Percentiles rank a stretch among this genome's conserved stretches.
Evolutionary conservation across 2,797 vertebrate genomes (phyloP).

Genomic region (Meda fulgida): DNA sequence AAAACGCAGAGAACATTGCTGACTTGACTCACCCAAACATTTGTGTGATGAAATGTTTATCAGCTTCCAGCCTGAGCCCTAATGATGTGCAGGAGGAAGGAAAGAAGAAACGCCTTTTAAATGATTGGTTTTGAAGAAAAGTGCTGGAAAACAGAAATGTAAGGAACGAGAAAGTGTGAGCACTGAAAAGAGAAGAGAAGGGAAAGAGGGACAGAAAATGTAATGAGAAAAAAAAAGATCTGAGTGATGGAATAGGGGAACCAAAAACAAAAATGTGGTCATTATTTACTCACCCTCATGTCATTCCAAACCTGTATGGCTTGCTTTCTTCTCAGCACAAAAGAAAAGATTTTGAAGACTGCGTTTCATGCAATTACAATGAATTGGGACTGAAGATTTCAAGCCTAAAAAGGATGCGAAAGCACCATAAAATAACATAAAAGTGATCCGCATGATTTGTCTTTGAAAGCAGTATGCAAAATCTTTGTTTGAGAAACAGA

Average conservation of each 20-base stretch:
- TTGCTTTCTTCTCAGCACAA: background rate
- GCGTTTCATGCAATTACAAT: slow-evolving; percentile 17
- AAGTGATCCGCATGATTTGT: background rate
- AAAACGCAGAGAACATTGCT: slow-evolving; percentile 10
- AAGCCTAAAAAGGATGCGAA: slow-evolving; percentile 5
- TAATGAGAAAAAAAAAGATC: slow-evolving; percentile 47
- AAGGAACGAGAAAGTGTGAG: slow-evolving; percentile 28
- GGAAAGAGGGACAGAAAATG: slow-evolving; percentile 36
- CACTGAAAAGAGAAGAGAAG: slow-evolving; percentile 32
- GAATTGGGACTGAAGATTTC: slow-evolving; percentile 1
- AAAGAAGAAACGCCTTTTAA: slow-evolving; percentile 36
- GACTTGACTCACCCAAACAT: slow-evolving; percentile 25
- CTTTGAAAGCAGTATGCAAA: background rate
- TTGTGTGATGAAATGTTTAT: slow-evolving; percentile 44
- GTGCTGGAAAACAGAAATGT: slow-evolving; percentile 27
- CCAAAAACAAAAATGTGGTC: background rate
- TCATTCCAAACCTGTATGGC: background rate
- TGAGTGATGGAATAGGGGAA: background rate
- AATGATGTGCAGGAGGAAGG: slow-evolving; percentile 22
- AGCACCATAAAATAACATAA: background rate
- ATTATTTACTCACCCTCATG: slow-evolving; percentile 24
- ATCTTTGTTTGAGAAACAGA: background rate
- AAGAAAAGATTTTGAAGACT: background rate
- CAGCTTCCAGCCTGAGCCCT: slow-evolving; percentile 18
- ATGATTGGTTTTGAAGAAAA: slow-evolving; percentile 29